Evolutionary conservation across 1,140 invertebrate genomes (phyloP), one percentile per base, ranked within the genome.

Genomic region (Latrodectus geometricus): DNA sequence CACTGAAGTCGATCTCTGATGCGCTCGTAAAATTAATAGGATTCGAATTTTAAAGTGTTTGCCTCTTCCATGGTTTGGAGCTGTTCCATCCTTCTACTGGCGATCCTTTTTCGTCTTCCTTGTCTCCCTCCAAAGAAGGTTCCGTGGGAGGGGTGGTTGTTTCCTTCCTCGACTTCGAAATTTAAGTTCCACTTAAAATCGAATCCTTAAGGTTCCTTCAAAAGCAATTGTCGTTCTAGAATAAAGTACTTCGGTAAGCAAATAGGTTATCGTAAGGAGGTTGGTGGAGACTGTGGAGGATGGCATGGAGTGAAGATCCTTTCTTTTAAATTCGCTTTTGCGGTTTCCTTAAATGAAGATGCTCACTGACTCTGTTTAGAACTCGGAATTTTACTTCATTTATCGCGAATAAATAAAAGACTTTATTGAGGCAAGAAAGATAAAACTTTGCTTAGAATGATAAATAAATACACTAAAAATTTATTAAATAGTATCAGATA

Each of bases 21-120:
- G 83, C 68, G 83, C 65, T 86, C 83, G 83, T 86, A 86, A 86
- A 86, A 86, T 86, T 86, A 86, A 86, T 86, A 86, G 75, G 83
- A 86, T 86, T 86, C 83, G 83, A 78, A 86, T 86, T 86, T 86
- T 78, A 86, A 78, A 86, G 83, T 86, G 75, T 86, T 86, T 86
- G 74, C 83, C 52, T 78, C 75, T 65, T 75, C 54, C 8, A 50
- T 56, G 50, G 48, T 80, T 49, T 80, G 66, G 78, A 61, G 20
- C 35, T 76, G 73, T 76, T 84, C 73, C 35, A 65, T 76, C 49
- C 8, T 68, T 84, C 73, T 50, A 21, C 21, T 80, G 61, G 76
- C 15, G 72, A 23, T 74, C 14, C 49, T 12, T 4, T 74, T 48
- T n/a, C 66, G n/a, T 15, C 48, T 48, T n/a, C 66, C 23, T 15